Evolutionary conservation across 2,888 invertebrate species (phyloP), one percentile per base, ranked within the genome.

Genomic region (Himalopsyche tibetana): DNA sequence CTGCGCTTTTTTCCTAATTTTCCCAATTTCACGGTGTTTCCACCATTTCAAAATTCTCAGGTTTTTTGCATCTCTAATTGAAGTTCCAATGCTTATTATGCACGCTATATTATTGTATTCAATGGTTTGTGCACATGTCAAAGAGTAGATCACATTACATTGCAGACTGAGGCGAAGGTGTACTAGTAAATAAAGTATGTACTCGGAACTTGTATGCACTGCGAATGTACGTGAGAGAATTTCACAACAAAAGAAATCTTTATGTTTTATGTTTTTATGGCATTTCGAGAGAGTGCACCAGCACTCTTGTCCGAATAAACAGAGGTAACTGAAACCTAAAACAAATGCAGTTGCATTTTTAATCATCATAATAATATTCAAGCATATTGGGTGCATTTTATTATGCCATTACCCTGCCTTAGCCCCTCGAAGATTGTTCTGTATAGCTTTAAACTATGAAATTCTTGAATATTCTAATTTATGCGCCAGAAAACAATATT

Each of bases 211-310:
- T 38, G 79, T 86, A 82, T 74, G 38, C 51, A 63, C 12, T 38
- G 51, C 63, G 63, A 63, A 63, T 63, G 28, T 84, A 86, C 86
- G 86, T 86, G 86, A 86, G 69, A 81, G 86, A 86, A 86, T 86
- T 86, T 84, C 82, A 84, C 28, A 84, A 86, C 86, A 86, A 83
- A 80, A 86, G 79, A 82, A 55, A 85, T 84, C 84, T 63, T n/a
- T 19, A 19, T 56, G 55, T 55, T 55, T 55, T 55, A 56, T 56
- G 63, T 63, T 63, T 63, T 63, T 63, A 63, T 63, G 63, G 63
- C 63, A 63, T 19, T 63, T 63, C 19, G 63, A 63, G 28, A 63
- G 63, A 63, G 63, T 63, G 63, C 63, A 15, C 63, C 19, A n/a
- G 63, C 63, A 63, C 63, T 63, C 3, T 56, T 12, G 63, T 3